Evolutionary conservation across 2,113 vertebrate genomes (phyloP), one percentile per base, ranked within the genome.

Genomic region (Pituophis catenifer): DNA sequence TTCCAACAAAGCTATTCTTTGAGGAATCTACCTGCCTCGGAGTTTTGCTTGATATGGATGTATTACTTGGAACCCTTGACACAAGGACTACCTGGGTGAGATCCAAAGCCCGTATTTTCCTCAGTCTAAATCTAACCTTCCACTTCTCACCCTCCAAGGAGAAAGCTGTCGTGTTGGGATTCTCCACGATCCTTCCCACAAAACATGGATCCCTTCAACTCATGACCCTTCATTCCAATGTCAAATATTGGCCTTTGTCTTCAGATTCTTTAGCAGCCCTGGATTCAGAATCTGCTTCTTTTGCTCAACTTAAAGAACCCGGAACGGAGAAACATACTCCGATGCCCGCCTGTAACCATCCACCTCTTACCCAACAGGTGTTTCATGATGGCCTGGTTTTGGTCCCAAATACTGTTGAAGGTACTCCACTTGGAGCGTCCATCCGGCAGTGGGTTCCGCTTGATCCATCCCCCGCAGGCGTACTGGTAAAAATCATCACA

Each of bases 401-500:
- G 99, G 96, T 99, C 99, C 99, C 99, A 99, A 97, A 99, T 98
- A 96, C 98, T 99, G 98, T 99, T 99, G 97, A 99, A 99, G 54
- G 99, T 99, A 96, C 99, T 99, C 99, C 99, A 99, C 48, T 99
- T 98, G 11, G 99, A 99, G 1, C 98, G 98, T 4, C 99, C 99
- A 0, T 98, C 98, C 0, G 99, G 99, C 87, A 99, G 97, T 0
- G 99, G 99, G 96, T 99, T 99, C 93, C 99, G 98, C 94, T 98
- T 98, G 95, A 99, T 98, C 99, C 99, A 99, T 38, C 99, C 99
- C 3, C 99, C 99, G 0, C 99, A 99, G 0, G 99, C 98, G 38
- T 98, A 99, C 96, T 99, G 99, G 97, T 99, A 99, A 97, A 99
- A 99, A 96, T 99, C 99, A n/a, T 98, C 98, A 94, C 99, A 99